A percentile compares a stretch with the other conserved stretches of the same genome.
phyloP scores from a whole-genome alignment of 2,888 invertebrate genomes.

The Himalopsyche japonica region DNA sequence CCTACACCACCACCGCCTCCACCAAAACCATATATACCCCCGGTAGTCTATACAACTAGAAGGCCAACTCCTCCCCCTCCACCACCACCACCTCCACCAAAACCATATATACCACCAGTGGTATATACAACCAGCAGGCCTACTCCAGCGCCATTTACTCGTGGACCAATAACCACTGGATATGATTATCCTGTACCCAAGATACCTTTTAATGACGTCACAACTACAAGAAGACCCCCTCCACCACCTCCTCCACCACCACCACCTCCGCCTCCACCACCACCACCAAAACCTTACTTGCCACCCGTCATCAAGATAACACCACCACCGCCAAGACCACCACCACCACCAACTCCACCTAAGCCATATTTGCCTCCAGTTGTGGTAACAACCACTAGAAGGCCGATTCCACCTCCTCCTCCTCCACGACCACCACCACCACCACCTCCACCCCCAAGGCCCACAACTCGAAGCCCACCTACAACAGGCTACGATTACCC shows the following conservation, averaged over 20 bases:
- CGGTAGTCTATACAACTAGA: constrained; percentile 39
- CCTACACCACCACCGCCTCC: constrained; percentile 40
- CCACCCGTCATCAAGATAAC: constrained; percentile 37
- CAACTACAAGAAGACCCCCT: constrained; percentile 19
- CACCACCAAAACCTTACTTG: constrained; percentile 37
- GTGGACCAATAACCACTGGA: constrained; percentile 7
- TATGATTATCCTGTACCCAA: constrained; percentile 33
- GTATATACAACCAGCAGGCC: constrained; percentile 17
- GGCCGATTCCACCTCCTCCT: constrained; percentile 2
- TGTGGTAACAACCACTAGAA: constrained; percentile 17
- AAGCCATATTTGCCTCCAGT: not conserved
- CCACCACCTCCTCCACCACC: constrained; percentile 19
- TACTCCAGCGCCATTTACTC: constrained; percentile 5
- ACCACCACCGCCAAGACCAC: constrained; percentile 22
- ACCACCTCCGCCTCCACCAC: constrained; percentile 40
- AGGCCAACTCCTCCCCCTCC: no score
- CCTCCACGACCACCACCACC: constrained; percentile 10
- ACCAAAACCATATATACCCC: constrained; percentile 43
- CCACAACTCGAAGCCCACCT: constrained; percentile 19
- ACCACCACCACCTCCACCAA: not conserved
- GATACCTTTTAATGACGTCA: constrained; percentile 13
- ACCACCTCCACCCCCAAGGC: constrained; percentile 6
- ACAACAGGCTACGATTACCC: constrained; percentile 25
- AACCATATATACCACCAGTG: constrained; percentile 42
- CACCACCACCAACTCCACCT: constrained; percentile 18